phyloP scores from a whole-genome alignment of 1,140 invertebrate genomes.

The Oedothorax gibbosus region DNA sequence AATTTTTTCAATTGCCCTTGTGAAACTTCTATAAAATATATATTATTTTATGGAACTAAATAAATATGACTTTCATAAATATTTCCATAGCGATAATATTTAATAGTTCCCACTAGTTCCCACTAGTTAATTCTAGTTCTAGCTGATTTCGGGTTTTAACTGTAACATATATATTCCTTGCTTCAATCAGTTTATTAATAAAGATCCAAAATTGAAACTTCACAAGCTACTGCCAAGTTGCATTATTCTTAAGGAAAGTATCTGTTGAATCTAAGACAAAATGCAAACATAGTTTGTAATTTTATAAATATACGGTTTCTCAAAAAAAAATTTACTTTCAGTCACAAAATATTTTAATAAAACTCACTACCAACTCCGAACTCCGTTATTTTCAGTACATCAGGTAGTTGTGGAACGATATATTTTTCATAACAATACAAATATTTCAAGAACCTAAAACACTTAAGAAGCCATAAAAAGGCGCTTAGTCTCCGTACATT shows the following conservation, averaged over 20 bases:
- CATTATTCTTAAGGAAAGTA: no score
- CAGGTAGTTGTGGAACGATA: no score
- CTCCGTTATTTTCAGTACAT: neutral
- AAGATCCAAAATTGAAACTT: no score
- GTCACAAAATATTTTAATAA: neutral
- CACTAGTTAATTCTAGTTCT: neutral
- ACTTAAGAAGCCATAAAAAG: conserved; percentile 29
- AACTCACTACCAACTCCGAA: neutral
- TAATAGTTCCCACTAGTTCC: no score
- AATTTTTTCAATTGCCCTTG: neutral
- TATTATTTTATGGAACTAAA: neutral
- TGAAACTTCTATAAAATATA: neutral
- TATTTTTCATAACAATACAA: neutral
- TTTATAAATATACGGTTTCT: neutral
- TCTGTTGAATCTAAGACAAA: neutral
- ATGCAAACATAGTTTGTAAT: neutral
- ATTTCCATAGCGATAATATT: neutral
- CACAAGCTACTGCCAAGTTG: no score
- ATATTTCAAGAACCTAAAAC: neutral
- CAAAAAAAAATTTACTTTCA: neutral
- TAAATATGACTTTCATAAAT: neutral
- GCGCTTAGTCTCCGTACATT: neutral
- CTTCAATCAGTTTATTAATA: neutral
- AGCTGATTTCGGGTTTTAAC: neutral
- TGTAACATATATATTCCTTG: neutral